phyloP scores from a whole-genome alignment of 2,888 invertebrate species.

The Ferrisia virgata region DNA sequence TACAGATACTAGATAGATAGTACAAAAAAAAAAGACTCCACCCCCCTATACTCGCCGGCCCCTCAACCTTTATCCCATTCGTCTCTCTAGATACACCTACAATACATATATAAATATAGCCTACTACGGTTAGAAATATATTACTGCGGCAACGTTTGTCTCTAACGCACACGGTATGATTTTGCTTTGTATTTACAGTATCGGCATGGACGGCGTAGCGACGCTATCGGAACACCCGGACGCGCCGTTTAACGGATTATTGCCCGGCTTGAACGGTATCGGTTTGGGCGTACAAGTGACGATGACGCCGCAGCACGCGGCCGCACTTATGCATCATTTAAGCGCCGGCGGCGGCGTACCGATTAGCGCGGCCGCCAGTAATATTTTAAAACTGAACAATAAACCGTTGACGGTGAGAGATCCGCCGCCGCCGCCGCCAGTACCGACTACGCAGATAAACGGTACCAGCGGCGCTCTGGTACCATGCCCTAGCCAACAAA shows the following conservation, averaged over 20 bases:
- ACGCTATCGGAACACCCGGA: conserved; percentile 50
- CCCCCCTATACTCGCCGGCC: no score
- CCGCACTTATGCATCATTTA: conserved; percentile 46
- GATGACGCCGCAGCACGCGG: conserved; percentile 49
- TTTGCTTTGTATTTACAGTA: conserved; percentile 49
- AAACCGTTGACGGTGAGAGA: conserved; percentile 41
- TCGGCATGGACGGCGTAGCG: conserved; percentile 51
- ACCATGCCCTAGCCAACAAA: conserved; percentile 16
- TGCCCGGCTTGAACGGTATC: conserved; percentile 50
- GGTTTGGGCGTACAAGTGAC: conserved; percentile 50
- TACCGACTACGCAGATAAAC: conserved; percentile 46
- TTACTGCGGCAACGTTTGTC: not conserved
- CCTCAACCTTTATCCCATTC: no score
- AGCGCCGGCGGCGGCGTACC: conserved; percentile 41
- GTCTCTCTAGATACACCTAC: no score
- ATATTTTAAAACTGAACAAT: conserved; percentile 45
- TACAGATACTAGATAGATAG: no score
- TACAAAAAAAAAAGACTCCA: no score
- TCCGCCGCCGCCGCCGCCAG: conserved; percentile 36
- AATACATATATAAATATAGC: no score
- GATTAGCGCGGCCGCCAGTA: conserved; percentile 38
- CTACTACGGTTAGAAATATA: no score
- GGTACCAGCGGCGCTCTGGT: conserved; percentile 41
- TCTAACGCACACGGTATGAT: not conserved
- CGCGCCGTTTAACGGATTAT: conserved; percentile 50